These are phyloP conservation scores for Medauroidea extradentata DNA, from an alignment of 1,140 invertebrate species.

Conservation along the genomic window DNA sequence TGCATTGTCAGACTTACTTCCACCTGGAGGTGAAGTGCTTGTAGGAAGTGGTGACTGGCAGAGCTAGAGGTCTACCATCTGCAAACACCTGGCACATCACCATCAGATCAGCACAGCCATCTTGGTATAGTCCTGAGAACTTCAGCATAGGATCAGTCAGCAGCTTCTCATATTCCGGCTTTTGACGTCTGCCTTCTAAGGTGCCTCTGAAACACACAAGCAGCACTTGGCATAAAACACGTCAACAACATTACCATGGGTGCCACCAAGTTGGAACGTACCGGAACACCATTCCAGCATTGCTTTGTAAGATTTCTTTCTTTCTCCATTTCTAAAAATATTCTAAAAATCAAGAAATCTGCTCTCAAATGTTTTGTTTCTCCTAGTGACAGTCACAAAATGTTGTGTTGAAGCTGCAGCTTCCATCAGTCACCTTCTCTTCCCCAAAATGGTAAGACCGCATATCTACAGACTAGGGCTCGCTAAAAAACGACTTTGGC, in stretches of 20 bases:
- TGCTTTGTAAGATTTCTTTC: not conserved
- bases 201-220: constrained; percentile 67
- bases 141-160: constrained; percentile 84
- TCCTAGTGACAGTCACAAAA: too few relatives aligned
- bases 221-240: not conserved
- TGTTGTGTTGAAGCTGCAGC: too few relatives aligned
- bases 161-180: constrained; percentile 84
- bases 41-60: constrained; percentile 88
- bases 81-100: constrained; percentile 85
- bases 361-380: not conserved
- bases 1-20: constrained; percentile 74
- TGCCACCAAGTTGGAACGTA: too few relatives aligned
- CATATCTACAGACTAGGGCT: too few relatives aligned
- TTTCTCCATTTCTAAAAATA: not conserved
- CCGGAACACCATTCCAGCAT: not conserved
- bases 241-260: not conserved
- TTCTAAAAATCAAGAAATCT: not conserved
- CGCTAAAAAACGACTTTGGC: too few relatives aligned
- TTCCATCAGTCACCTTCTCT: too few relatives aligned
- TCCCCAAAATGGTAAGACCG: too few relatives aligned
- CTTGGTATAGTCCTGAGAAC: constrained; percentile 82
- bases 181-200: constrained; percentile 83
- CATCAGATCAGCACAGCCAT: constrained; percentile 76
- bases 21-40: constrained; percentile 89
- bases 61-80: constrained; percentile 73